These are phyloP conservation scores for Lagenorhynchus albirostris DNA, from an alignment of 2,113 vertebrate species.

Conservation along the genomic window DNA sequence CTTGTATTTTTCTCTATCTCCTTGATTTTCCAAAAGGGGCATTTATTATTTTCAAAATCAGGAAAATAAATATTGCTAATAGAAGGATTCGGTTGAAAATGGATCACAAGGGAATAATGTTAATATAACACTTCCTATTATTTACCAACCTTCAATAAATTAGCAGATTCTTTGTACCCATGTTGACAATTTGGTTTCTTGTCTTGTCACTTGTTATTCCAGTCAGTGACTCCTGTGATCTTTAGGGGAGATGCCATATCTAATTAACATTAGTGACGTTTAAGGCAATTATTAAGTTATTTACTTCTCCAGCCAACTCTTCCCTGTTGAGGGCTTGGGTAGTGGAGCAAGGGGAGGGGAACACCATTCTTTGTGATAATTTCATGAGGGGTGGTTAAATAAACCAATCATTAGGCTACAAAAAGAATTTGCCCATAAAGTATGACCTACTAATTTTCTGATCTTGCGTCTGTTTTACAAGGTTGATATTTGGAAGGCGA, in stretches of 20 bases:
- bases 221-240: not conserved
- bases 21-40: not conserved
- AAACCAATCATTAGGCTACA: not conserved
- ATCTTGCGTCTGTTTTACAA: not conserved
- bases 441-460: not conserved
- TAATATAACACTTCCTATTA: not conserved
- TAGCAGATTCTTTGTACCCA: not conserved
- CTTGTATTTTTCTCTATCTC: not conserved
- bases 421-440: constrained; percentile 18
- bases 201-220: not conserved
- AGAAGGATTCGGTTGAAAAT: constrained; percentile 18
- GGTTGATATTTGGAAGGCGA: not conserved
- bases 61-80: not conserved
- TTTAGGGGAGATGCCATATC: not conserved
- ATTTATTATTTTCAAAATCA: not conserved
- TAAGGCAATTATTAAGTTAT: not conserved
- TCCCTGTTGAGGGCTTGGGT: not conserved
- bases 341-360: not conserved
- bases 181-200: not conserved
- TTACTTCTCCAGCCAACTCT: not conserved
- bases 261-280: not conserved
- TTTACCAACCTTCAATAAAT: not conserved
- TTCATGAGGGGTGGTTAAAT: constrained; percentile 5
- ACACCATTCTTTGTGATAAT: not conserved
- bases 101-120: not conserved